Conservation (phyloP, 2,113 vertebrate species). For the Equus przewalskii region DNA sequence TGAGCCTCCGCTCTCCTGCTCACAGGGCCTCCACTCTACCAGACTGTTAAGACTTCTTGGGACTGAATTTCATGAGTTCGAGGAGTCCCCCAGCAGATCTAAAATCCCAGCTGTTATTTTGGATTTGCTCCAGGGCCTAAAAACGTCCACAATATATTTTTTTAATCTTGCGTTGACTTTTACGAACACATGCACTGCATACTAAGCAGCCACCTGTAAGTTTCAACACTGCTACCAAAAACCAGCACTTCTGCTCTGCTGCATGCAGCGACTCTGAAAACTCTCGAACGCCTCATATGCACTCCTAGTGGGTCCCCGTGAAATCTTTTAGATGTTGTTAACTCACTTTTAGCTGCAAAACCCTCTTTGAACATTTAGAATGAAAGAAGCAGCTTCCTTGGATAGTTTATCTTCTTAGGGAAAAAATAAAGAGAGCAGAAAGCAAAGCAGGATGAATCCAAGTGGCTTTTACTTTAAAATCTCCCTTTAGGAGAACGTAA, state of each 20-base stretch:
- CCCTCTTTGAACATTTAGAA: constrained; percentile 71
- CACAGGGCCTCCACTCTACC: constrained; percentile 56
- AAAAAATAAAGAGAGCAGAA: neutral
- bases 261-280: constrained; percentile 65
- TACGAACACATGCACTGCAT: constrained; percentile 51
- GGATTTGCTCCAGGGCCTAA: constrained; percentile 82
- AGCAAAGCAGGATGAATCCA: constrained; percentile 58
- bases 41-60: constrained; percentile 76
- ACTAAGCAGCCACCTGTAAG: constrained; percentile 64
- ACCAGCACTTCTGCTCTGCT: constrained; percentile 45
- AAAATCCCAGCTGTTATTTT: constrained; percentile 84
- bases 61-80: constrained; percentile 66
- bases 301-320: neutral
- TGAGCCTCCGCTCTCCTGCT: constrained; percentile 54
- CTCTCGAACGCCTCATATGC: constrained; percentile 65
- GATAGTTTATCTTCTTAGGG: constrained; percentile 60
- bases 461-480: constrained; percentile 46
- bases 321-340: constrained; percentile 63
- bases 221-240: constrained; percentile 56
- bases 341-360: constrained; percentile 68
- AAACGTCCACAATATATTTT: constrained; percentile 73
- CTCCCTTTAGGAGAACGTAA: constrained; percentile 12
- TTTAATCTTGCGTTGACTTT: constrained; percentile 73
- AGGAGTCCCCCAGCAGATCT: constrained; percentile 74
- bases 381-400: constrained; percentile 38